These are phyloP conservation scores for Eupsilia transversa DNA, from an alignment of 2,888 invertebrate genomes.

Conservation along the genomic window DNA sequence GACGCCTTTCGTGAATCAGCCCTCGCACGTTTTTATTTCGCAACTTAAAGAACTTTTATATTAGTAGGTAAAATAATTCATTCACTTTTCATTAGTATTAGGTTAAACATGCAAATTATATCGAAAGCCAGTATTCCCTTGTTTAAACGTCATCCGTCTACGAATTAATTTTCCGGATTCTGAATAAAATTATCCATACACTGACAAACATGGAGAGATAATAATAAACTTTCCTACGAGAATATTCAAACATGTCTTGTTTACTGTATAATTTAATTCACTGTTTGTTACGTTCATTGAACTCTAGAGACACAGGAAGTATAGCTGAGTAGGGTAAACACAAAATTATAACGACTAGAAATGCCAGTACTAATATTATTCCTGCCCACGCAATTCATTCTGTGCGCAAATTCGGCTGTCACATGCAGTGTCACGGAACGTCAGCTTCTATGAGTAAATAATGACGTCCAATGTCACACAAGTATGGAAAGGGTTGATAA, in stretches of 20 bases:
- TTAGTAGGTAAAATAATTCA: neutral
- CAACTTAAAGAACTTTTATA: neutral
- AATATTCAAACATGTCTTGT: neutral
- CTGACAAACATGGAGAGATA: neutral
- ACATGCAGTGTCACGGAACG: neutral
- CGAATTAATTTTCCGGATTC: constrained; percentile 17
- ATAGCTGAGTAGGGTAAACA: too few relatives aligned
- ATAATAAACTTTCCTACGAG: neutral
- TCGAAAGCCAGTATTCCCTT: neutral
- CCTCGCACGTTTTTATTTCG: too few relatives aligned
- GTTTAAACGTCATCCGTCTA: neutral
- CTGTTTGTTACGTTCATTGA: neutral
- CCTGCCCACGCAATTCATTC: neutral
- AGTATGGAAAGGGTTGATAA: neutral
- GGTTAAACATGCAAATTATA: neutral
- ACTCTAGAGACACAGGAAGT: neutral
- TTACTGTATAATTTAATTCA: neutral
- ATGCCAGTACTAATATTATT: neutral
- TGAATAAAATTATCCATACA: neutral
- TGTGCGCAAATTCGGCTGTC: neutral
- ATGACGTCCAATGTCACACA: neutral
- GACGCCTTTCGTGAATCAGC: too few relatives aligned
- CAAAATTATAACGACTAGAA: too few relatives aligned
- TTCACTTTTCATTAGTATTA: neutral
- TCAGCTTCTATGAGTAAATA: neutral